These are phyloP conservation scores for Clarias fuscus DNA, from an alignment of 2,797 vertebrate genomes.

Conservation along the genomic window DNA sequence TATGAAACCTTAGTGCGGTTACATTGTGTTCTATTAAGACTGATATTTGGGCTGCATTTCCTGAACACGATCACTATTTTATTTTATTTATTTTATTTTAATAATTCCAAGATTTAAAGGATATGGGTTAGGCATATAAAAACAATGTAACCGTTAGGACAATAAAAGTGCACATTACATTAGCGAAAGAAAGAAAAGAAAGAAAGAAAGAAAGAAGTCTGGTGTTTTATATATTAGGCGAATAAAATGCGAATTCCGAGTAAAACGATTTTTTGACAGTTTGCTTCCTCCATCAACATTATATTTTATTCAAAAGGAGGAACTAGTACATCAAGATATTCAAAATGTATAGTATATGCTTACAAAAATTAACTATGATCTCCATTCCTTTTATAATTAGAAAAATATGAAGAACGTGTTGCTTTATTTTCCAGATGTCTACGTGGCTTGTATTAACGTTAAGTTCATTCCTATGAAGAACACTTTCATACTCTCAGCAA, in stretches of 20 bases:
- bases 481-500: neutral
- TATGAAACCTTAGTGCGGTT: neutral
- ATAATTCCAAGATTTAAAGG: neutral
- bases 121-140: neutral
- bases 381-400: neutral
- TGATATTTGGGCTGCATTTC: neutral
- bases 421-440: neutral
- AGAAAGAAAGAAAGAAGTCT: neutral
- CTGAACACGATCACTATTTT: neutral
- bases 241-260: no score
- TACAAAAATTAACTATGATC: no score
- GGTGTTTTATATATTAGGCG: no score
- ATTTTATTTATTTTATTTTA: neutral
- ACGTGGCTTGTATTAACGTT: neutral
- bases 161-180: no score
- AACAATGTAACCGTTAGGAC: neutral
- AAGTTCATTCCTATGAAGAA: neutral
- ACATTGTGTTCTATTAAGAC: neutral
- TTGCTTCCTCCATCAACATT: no score
- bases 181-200: neutral
- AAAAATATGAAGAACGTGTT: neutral
- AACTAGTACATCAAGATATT: no score
- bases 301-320: no score
- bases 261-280: no score
- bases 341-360: no score